These are phyloP conservation scores for Deilephila porcellus DNA, from an alignment of 2,888 invertebrate species.

Conservation along the genomic window DNA sequence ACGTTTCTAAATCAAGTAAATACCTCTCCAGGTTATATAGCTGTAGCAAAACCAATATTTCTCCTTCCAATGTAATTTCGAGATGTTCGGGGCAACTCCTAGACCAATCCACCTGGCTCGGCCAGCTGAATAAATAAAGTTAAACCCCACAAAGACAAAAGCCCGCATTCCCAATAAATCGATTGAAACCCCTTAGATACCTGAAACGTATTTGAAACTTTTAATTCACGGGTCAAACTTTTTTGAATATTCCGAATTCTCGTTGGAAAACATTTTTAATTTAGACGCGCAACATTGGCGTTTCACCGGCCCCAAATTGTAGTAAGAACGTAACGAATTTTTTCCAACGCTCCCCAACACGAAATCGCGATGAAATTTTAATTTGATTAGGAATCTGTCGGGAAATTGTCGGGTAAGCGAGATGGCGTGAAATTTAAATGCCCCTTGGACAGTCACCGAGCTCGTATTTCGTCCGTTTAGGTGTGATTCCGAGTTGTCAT, in stretches of 20 bases:
- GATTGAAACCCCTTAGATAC: constrained; percentile 13
- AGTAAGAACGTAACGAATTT: constrained; percentile 38
- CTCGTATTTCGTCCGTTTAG: background rate
- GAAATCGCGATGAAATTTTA: constrained; percentile 61
- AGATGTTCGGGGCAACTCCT: background rate
- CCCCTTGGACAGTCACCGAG: constrained; percentile 27
- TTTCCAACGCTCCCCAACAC: constrained; percentile 43
- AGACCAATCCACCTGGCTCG: background rate
- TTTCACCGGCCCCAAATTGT: constrained; percentile 31
- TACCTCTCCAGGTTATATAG: no score
- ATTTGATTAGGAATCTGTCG: constrained; percentile 62
- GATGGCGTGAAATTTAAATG: constrained; percentile 45
- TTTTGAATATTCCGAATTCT: constrained; percentile 27
- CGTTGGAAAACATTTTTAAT: constrained; percentile 41
- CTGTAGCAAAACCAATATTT: background rate
- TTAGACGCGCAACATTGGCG: constrained; percentile 34
- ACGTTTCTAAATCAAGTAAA: no score
- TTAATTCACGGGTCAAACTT: constrained; percentile 2
- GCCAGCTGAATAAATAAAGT: constrained; percentile 17
- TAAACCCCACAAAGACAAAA: constrained; percentile 2
- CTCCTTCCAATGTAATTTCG: background rate
- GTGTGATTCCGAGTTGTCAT: background rate
- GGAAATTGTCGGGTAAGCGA: constrained; percentile 50
- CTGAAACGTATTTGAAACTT: constrained; percentile 15
- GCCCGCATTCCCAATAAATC: constrained; percentile 3